Evolutionary conservation across 2,797 vertebrate genomes (phyloP).

Genomic region (Acipenser ruthenus): DNA sequence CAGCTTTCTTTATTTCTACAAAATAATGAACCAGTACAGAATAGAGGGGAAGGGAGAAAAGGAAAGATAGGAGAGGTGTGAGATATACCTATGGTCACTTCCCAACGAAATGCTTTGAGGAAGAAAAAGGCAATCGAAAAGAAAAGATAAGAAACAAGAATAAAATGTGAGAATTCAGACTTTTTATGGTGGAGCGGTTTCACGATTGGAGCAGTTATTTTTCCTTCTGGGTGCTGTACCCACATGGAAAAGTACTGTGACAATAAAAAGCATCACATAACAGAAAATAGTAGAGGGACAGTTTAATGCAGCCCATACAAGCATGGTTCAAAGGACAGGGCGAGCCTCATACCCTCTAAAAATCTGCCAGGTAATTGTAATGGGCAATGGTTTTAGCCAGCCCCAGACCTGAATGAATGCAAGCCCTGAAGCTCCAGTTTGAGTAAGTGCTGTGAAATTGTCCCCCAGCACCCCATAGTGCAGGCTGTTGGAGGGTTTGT

Average conservation of each 20-base stretch:
- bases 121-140: slow-evolving; percentile 56
- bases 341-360: not conserved
- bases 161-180: slow-evolving; percentile 61
- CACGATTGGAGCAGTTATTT: slow-evolving; percentile 20
- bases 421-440: too few relatives aligned
- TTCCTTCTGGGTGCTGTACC: slow-evolving; percentile 1
- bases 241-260: slow-evolving; percentile 4
- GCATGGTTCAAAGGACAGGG: not conserved
- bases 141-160: slow-evolving; percentile 34
- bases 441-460: too few relatives aligned
- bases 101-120: slow-evolving; percentile 78
- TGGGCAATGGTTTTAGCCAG: not conserved
- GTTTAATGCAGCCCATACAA: not conserved
- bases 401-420: too few relatives aligned
- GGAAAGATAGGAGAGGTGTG: slow-evolving; percentile 35
- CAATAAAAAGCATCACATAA: not conserved
- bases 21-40: slow-evolving; percentile 9
- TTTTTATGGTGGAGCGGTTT: slow-evolving; percentile 32
- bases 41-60: slow-evolving; percentile 14
- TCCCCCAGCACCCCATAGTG: too few relatives aligned
- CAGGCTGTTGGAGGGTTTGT: not conserved
- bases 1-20: slow-evolving; percentile 6
- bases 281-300: not conserved
- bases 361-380: not conserved
- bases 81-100: slow-evolving; percentile 83